Base-by-base conservation (phyloP, 2,888 invertebrate genomes). In the Mongoloraphidia duomilia region DNA sequence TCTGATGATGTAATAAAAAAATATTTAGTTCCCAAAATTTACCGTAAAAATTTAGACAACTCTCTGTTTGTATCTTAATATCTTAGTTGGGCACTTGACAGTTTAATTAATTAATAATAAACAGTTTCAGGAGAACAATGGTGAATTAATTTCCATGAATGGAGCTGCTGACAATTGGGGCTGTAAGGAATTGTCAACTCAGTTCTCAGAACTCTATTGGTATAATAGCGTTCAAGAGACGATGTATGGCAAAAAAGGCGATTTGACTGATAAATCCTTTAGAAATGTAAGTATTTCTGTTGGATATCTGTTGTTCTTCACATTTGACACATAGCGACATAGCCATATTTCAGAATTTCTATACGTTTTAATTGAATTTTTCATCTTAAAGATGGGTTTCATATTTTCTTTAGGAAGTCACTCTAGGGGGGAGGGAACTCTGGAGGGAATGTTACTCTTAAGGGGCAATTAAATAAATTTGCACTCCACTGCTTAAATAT, bases 181-280 rank as follows among this genome's bases (percentile, higher is more conserved):
- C 52, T 76, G 84, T 56, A 79, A 74, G 54, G 84, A 86, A 71
- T 80, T 88, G 60, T 76, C 81, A 54, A 71, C 80, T 44, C 86
- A 87, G 72, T 88, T 86, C 71, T 78, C 79, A 54, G 84, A 87
- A 65, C 77, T 89, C 60, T 84, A 83, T 67, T 87, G 87, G 86
- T 75, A 88, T 59, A 80, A 80, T 58, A 79, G 81, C 60, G 80
- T 87, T 59, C 85, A 86, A 65, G 82, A 82, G 68, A 76, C 82
- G 61, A 78, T 84, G 56, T 83, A 83, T 67, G 79, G 79, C 65
- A 83, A 80, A 70, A 80, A 82, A 60, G 80, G 82, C 64, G 81
- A 78, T 61, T 66, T 81, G 55, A 72, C 78, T 54, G 80, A 79
- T 60, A 76, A 79, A 65, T 77, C 78, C 61, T 68, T 82, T 60